These are phyloP conservation scores for Onychomys torridus DNA, from an alignment of 2,797 vertebrate genomes.

Conservation along the genomic window DNA sequence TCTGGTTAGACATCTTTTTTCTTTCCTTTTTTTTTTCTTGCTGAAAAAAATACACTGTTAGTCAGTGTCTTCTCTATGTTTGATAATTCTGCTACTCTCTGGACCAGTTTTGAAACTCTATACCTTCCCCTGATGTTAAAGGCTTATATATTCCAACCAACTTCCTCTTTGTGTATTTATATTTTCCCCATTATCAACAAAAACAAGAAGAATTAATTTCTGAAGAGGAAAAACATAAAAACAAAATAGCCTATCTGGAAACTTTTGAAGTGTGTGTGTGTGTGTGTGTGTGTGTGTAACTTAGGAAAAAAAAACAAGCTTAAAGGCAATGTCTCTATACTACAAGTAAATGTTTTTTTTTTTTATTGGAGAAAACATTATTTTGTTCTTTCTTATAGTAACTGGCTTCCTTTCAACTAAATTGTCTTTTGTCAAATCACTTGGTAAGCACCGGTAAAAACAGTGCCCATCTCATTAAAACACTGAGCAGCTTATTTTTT, in stretches of 20 bases:
- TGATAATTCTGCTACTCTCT: conserved; percentile 3
- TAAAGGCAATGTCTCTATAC: background rate
- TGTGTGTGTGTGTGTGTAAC: background rate
- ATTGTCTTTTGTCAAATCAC: background rate
- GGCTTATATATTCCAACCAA: background rate
- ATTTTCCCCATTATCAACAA: background rate
- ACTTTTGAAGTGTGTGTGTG: background rate
- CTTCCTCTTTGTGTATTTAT: background rate
- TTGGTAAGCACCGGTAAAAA: background rate
- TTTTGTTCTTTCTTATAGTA: background rate
- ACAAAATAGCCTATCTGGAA: background rate
- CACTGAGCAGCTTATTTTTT: background rate
- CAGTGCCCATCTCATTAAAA: background rate
- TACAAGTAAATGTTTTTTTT: background rate
- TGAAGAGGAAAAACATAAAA: background rate
- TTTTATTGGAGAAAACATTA: background rate
- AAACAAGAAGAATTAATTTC: conserved; percentile 27
- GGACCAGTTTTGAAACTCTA: background rate
- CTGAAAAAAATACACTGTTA: conserved; percentile 1
- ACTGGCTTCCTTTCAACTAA: conserved; percentile 48
- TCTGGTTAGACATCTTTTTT: background rate
- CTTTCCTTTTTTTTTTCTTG: background rate
- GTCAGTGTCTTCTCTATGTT: background rate
- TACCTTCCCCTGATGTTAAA: background rate
- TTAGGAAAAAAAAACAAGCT: background rate